These are phyloP conservation scores for Odontesthes bonariensis DNA, from an alignment of 2,113 vertebrate species.

Conservation along the genomic window DNA sequence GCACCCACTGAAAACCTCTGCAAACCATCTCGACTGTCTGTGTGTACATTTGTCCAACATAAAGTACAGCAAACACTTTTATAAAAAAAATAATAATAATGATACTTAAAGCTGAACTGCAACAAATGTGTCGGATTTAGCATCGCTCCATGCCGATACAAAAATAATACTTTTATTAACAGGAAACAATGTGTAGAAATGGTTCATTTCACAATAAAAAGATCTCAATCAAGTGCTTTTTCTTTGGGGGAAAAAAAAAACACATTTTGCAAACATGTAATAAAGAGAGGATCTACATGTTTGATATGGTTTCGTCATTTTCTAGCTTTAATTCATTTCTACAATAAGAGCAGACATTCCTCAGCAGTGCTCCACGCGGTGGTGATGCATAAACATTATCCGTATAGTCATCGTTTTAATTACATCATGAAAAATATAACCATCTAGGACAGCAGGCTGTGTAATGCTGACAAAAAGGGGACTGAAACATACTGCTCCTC, in stretches of 20 bases:
- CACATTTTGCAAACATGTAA: slow-evolving; percentile 9
- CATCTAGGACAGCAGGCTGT: slow-evolving; percentile 28
- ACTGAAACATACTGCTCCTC: slow-evolving; percentile 34
- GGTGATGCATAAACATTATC: slow-evolving; percentile 49
- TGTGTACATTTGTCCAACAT: slow-evolving; percentile 1
- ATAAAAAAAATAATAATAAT: slow-evolving; percentile 2
- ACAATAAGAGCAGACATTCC: slow-evolving; percentile 62
- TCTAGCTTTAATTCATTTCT: slow-evolving; percentile 76
- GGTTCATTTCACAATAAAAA: background rate
- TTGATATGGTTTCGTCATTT: slow-evolving; percentile 47
- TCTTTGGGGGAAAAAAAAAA: slow-evolving; percentile 24
- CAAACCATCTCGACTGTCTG: background rate
- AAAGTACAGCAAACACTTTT: background rate
- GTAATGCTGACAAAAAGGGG: slow-evolving; percentile 23
- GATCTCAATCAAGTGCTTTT: slow-evolving; percentile 16
- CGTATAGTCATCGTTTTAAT: slow-evolving; percentile 39
- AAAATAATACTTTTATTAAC: slow-evolving; percentile 14
- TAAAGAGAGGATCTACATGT: slow-evolving; percentile 31
- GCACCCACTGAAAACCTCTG: slow-evolving; percentile 18
- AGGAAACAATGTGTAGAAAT: slow-evolving; percentile 25
- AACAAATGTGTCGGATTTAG: slow-evolving; percentile 8
- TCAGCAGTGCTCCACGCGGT: slow-evolving; percentile 65
- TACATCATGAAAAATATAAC: slow-evolving; percentile 69
- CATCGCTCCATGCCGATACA: background rate
- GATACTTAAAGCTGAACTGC: background rate